phyloP scores from a whole-genome alignment of 1,140 invertebrate species.

The Sinonovacula constricta region DNA sequence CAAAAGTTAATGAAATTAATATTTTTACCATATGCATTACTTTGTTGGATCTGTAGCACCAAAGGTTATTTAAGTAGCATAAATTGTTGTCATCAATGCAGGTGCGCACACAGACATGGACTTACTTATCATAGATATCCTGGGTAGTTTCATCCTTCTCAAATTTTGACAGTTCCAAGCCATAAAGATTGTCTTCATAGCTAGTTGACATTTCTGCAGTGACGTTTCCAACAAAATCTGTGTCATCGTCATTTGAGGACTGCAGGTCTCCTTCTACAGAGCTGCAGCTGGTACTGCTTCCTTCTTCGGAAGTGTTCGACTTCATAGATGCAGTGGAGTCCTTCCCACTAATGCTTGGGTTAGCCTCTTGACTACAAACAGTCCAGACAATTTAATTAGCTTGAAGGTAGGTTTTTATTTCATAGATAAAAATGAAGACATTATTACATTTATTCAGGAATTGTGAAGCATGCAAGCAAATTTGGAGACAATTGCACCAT shows the following conservation, averaged over 20 bases:
- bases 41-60: too few species aligned
- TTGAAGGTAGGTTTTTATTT: too few species aligned
- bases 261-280: neutral
- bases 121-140: neutral
- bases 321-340: neutral
- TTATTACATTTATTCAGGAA: too few species aligned
- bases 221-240: neutral
- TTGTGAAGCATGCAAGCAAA: too few species aligned
- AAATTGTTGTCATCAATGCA: too few species aligned
- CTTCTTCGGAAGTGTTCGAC: neutral
- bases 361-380: neutral
- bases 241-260: neutral
- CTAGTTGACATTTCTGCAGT: neutral
- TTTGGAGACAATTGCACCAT: too few species aligned
- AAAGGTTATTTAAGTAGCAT: too few species aligned
- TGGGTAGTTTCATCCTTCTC: neutral
- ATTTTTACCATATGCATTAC: too few species aligned
- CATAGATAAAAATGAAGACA: too few species aligned
- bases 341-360: neutral
- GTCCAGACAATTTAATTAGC: too few species aligned
- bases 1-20: too few species aligned
- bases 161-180: neutral
- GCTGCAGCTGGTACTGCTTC: neutral
- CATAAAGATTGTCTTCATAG: neutral
- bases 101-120: too few species aligned